phyloP scores from a whole-genome alignment of 2,113 vertebrate species.

The rabbit (Oryctolagus cuniculus) region mOryCun1.1 NC_091448.1:49214001-49214500 shows the following conservation, averaged over 20 bases:
- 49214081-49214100: neutral
- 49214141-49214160: neutral
- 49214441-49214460: neutral
- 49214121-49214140: neutral
- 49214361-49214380: neutral
- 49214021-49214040: neutral
- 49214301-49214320: neutral
- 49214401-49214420: neutral
- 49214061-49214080: neutral
- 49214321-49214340: neutral
- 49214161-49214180: neutral
- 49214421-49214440: neutral
- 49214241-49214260: neutral
- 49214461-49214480: neutral
- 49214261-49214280: neutral
- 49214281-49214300: neutral
- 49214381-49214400: neutral
- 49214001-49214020: neutral
- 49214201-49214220: neutral
- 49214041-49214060: neutral
- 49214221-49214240: neutral
- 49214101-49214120: neutral
- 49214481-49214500: neutral
- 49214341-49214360: neutral
- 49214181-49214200: neutral